A percentile compares a stretch with the other conserved stretches of the same genome.
These are phyloP conservation scores for Ptychochromis oligacanthus DNA, from an alignment of 2,113 vertebrate species.

Conservation along the genomic window DNA sequence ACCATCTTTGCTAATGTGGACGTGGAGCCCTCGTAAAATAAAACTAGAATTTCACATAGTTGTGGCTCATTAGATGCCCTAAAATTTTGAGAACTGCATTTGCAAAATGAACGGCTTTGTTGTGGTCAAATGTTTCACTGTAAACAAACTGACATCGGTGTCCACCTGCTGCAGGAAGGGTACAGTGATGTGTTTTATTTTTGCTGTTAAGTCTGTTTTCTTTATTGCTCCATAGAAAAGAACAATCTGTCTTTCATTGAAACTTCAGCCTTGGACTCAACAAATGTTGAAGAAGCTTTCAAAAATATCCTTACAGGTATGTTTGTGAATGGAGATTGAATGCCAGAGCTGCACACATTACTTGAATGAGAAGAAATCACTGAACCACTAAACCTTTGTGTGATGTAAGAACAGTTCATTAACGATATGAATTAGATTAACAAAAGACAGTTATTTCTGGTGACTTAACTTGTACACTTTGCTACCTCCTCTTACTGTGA, in stretches of 20 bases:
- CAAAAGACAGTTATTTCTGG: background rate
- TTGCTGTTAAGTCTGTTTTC: background rate
- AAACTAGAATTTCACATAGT: background rate
- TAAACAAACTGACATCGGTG: background rate
- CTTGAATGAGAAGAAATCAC: background rate
- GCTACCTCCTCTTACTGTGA: slow-evolving; percentile 9
- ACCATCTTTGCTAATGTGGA: too few species aligned
- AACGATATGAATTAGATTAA: background rate
- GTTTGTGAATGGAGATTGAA: background rate
- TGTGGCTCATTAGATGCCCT: too few species aligned
- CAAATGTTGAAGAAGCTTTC: slow-evolving; percentile 99
- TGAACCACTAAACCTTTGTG: background rate
- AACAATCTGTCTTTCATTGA: slow-evolving; percentile 98
- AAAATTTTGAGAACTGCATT: too few species aligned
- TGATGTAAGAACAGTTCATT: background rate
- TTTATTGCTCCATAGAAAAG: slow-evolving; percentile 85
- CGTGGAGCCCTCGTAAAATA: background rate
- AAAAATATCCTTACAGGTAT: slow-evolving; percentile 98
- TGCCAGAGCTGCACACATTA: background rate
- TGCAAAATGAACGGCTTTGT: background rate
- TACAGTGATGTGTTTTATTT: background rate
- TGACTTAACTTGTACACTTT: background rate
- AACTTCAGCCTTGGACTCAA: slow-evolving; percentile 97
- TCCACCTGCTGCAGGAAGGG: background rate
- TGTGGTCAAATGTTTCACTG: background rate